Percentiles rank a stretch among this genome's conserved stretches.
Evolutionary conservation across 2,113 vertebrate genomes (phyloP).

Genomic region (Sinocyclocheilus rhinocerous): DNA sequence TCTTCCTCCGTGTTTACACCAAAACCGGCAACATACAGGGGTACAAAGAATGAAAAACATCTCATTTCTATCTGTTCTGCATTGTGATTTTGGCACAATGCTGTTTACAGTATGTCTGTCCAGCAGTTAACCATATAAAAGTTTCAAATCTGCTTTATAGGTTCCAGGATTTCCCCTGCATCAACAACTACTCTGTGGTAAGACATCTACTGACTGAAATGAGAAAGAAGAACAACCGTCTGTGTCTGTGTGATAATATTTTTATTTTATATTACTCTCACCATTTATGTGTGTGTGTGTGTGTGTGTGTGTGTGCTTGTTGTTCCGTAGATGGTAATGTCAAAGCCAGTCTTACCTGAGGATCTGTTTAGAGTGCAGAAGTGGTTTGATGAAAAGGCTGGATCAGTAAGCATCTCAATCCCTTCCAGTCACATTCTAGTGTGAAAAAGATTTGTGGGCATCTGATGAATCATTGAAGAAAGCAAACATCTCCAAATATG

Average conservation of each 20-base stretch:
- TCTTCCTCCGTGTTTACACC: conserved; percentile 79
- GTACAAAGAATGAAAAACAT: conserved; percentile 55
- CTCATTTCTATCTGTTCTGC: background rate
- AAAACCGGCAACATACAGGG: conserved; percentile 76
- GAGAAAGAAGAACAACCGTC: background rate
- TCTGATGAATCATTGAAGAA: background rate
- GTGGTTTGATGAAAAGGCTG: conserved; percentile 70
- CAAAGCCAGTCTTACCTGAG: conserved; percentile 61
- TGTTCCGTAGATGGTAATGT: conserved; percentile 67
- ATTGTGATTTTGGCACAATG: background rate
- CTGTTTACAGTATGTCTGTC: background rate
- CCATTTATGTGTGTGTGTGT: background rate
- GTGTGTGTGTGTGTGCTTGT: background rate
- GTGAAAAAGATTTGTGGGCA: background rate
- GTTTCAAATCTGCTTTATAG: conserved; percentile 61
- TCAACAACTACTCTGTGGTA: conserved; percentile 65
- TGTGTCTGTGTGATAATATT: background rate
- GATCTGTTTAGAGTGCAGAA: conserved; percentile 65
- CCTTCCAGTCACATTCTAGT: conserved; percentile 33
- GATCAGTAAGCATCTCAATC: conserved; percentile 57
- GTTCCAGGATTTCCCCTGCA: conserved; percentile 69
- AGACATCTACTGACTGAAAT: conserved; percentile 39
- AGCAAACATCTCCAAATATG: background rate
- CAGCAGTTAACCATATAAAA: background rate
- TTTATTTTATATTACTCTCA: background rate